Percentiles rank a stretch among this genome's conserved stretches.
Conservation (phyloP, 2,113 vertebrate genomes). For the Azemiops feae region DNA sequence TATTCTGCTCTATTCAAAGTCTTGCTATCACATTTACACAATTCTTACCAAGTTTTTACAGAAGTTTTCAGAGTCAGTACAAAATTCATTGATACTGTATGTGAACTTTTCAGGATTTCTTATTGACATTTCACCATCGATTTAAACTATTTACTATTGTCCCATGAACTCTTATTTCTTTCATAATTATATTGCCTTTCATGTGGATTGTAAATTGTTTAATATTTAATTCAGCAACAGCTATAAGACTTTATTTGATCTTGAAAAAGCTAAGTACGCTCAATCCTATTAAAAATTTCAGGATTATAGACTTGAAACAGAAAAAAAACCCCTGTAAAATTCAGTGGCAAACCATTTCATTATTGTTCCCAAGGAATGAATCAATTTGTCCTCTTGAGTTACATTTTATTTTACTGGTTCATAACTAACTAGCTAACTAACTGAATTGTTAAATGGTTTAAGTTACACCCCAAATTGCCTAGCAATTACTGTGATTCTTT, state of each 20-base stretch:
- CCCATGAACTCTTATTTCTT: neutral
- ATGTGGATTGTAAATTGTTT: neutral
- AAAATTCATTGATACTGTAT: constrained; percentile 6
- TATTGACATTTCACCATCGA: neutral
- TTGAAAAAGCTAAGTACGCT: neutral
- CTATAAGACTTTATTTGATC: neutral
- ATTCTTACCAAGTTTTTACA: neutral
- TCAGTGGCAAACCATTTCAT: neutral
- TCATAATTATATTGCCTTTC: neutral
- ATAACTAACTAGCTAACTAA: neutral
- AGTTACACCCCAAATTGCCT: neutral
- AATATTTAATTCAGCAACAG: neutral
- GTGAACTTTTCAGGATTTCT: neutral
- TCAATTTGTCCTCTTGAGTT: neutral
- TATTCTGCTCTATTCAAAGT: neutral
- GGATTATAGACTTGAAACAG: neutral
- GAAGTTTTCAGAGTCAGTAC: constrained; percentile 3
- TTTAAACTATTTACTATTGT: neutral
- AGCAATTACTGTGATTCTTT: neutral
- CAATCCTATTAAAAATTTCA: neutral
- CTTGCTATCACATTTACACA: neutral
- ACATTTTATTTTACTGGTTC: neutral
- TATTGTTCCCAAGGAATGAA: neutral
- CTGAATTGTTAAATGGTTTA: neutral
- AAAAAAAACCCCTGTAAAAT: neutral